Evolutionary conservation across 2,797 vertebrate species (phyloP).

Genomic region (Siniperca scherzeri): DNA sequence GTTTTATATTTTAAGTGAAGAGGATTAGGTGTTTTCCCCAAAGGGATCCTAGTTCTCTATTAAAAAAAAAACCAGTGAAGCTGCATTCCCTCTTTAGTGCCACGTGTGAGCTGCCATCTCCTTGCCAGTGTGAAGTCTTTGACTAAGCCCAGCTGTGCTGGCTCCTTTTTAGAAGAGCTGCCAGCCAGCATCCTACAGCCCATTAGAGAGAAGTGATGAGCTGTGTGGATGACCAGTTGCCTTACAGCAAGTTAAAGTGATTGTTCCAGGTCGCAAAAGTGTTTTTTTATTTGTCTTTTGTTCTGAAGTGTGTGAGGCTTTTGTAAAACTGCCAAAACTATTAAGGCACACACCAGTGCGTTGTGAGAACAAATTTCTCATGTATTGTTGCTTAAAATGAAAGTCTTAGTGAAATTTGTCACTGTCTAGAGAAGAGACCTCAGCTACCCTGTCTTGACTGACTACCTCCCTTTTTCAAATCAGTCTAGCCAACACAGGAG

Average conservation of each 20-base stretch:
- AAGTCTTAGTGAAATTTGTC: slow-evolving; percentile 74
- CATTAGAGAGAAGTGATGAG: slow-evolving; percentile 52
- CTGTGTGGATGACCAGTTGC: slow-evolving; percentile 39
- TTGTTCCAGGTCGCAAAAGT: slow-evolving; percentile 38
- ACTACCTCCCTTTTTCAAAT: slow-evolving; percentile 65
- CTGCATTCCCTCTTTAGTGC: slow-evolving; percentile 52
- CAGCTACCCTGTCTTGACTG: slow-evolving; percentile 54
- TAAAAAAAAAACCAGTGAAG: slow-evolving; percentile 32
- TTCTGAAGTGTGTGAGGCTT: slow-evolving; percentile 32
- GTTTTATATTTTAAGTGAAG: slow-evolving; percentile 59
- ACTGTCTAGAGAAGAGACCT: slow-evolving; percentile 65
- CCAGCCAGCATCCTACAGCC: slow-evolving; percentile 38
- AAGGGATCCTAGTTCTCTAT: slow-evolving; percentile 48
- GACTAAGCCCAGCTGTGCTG: slow-evolving; percentile 22
- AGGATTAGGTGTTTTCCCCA: slow-evolving; percentile 66
- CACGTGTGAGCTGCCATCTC: slow-evolving; percentile 54
- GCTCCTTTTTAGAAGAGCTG: slow-evolving; percentile 32
- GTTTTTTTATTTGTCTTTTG: slow-evolving; percentile 30
- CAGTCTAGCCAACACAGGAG: slow-evolving; percentile 51
- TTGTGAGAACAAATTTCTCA: slow-evolving; percentile 51
- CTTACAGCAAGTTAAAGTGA: slow-evolving; percentile 47
- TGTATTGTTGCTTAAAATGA: slow-evolving; percentile 63
- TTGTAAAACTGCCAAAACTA: slow-evolving; percentile 53
- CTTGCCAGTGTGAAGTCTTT: slow-evolving; percentile 39
- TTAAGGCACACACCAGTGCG: slow-evolving; percentile 26